A percentile compares a stretch with the other conserved stretches of the same genome.
These are phyloP conservation scores for Rousettus madagascariensis DNA, from an alignment of 2,797 vertebrate species.

Conservation along the genomic window DNA sequence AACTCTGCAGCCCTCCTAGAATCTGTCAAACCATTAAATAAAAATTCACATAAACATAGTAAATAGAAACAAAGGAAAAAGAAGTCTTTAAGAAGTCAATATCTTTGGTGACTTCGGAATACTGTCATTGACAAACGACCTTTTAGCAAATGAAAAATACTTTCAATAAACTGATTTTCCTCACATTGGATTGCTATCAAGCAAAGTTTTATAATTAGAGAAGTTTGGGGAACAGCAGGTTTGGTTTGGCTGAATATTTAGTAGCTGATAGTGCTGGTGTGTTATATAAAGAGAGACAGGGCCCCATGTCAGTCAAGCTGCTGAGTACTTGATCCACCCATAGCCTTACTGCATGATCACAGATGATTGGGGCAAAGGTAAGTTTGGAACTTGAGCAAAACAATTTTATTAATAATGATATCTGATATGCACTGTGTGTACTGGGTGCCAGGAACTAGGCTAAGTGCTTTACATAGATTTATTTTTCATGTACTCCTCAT, in stretches of 20 bases:
- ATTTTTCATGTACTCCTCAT: background rate
- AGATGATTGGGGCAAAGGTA: background rate
- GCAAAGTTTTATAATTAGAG: background rate
- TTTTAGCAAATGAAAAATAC: conserved; percentile 2
- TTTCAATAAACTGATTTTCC: background rate
- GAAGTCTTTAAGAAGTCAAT: background rate
- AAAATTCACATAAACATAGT: background rate
- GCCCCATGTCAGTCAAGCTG: background rate
- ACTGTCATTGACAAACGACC: background rate
- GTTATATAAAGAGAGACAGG: background rate
- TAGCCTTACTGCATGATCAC: background rate
- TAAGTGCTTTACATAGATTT: background rate
- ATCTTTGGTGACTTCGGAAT: background rate
- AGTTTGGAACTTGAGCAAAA: background rate
- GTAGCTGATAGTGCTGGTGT: background rate
- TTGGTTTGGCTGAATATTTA: background rate
- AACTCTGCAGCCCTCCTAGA: background rate
- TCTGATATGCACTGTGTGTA: background rate
- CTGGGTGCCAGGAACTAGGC: background rate
- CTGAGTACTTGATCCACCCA: background rate
- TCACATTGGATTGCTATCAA: background rate
- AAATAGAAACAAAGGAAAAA: background rate
- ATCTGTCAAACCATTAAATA: background rate
- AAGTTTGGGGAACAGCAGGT: background rate
- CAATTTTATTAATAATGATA: background rate